Percentiles rank a stretch among this genome's conserved stretches.
These are phyloP conservation scores for Plemyria rubiginata DNA, from an alignment of 2,888 invertebrate species.

Conservation along the genomic window DNA sequence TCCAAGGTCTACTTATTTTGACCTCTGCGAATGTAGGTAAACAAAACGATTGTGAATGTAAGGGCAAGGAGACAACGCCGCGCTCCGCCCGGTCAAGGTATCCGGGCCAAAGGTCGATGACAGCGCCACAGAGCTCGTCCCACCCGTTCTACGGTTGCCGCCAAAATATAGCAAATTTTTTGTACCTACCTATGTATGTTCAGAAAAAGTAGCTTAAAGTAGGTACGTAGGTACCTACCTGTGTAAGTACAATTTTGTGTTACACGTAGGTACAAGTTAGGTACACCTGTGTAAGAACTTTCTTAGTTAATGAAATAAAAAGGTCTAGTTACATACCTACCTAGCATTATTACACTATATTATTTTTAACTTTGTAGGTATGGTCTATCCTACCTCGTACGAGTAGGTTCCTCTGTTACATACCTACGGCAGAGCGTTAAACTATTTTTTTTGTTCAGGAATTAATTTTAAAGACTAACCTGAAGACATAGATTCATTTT, in stretches of 20 bases:
- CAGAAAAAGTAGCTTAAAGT: background rate
- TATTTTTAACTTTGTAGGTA: too few species aligned
- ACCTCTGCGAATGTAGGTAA: conserved; percentile 60
- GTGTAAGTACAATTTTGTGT: too few species aligned
- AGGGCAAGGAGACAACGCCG: conserved; percentile 73
- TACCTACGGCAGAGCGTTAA: too few species aligned
- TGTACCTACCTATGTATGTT: background rate
- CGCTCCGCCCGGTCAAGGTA: conserved; percentile 81
- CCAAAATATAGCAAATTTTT: conserved; percentile 54
- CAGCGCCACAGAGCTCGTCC: conserved; percentile 56
- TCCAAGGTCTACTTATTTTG: conserved; percentile 19
- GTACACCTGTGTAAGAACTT: too few species aligned
- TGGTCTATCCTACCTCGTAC: too few species aligned
- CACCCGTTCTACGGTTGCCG: conserved; percentile 61
- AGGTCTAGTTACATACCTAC: too few species aligned
- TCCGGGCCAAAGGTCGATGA: conserved; percentile 84
- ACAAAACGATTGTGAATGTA: conserved; percentile 72
- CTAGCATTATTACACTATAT: too few species aligned
- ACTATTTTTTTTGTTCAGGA: background rate
- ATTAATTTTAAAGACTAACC: conserved; percentile 58
- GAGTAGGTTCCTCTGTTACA: too few species aligned
- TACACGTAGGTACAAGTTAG: too few species aligned
- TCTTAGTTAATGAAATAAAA: background rate
- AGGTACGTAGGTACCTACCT: too few species aligned
- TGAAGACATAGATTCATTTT: conserved; percentile 83